Percentiles rank a stretch among this genome's conserved stretches.
Conservation (phyloP, 2,888 invertebrate genomes). For the Steinernema carpocapsae region DNA sequence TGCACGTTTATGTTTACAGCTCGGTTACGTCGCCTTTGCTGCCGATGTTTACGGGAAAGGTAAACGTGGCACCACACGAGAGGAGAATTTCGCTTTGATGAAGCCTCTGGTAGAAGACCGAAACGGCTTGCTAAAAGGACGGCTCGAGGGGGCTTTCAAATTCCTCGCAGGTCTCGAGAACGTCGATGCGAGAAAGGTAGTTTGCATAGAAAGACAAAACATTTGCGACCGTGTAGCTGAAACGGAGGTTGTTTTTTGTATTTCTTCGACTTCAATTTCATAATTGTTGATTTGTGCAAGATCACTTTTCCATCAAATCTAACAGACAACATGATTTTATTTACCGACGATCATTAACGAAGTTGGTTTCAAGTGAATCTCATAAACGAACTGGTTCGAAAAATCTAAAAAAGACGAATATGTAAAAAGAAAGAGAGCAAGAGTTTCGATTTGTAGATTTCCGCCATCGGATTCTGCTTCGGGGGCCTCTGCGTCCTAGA, state of each 20-base stretch:
- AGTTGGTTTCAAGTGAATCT: too few relatives aligned
- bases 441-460: conserved; percentile 54
- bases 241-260: too few relatives aligned
- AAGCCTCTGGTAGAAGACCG: conserved; percentile 51
- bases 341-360: too few relatives aligned
- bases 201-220: not conserved
- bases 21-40: conserved; percentile 62
- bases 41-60: conserved; percentile 65
- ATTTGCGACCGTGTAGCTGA: too few relatives aligned
- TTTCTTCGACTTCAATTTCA: too few relatives aligned
- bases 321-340: too few relatives aligned
- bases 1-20: conserved; percentile 41
- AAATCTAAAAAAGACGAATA: too few relatives aligned
- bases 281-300: too few relatives aligned
- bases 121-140: conserved; percentile 46
- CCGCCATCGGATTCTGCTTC: conserved; percentile 63
- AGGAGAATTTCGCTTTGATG: conserved; percentile 54
- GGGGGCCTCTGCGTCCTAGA: conserved; percentile 64
- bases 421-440: too few relatives aligned
- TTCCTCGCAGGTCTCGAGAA: conserved; percentile 47
- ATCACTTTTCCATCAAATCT: too few relatives aligned
- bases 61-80: conserved; percentile 47
- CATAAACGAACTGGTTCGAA: too few relatives aligned
- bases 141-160: conserved; percentile 53
- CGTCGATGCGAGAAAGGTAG: conserved; percentile 48